Percentiles rank a stretch among this genome's conserved stretches.
Evolutionary conservation across 2,888 invertebrate species (phyloP).

Genomic region (Barypeithes pellucidus): DNA sequence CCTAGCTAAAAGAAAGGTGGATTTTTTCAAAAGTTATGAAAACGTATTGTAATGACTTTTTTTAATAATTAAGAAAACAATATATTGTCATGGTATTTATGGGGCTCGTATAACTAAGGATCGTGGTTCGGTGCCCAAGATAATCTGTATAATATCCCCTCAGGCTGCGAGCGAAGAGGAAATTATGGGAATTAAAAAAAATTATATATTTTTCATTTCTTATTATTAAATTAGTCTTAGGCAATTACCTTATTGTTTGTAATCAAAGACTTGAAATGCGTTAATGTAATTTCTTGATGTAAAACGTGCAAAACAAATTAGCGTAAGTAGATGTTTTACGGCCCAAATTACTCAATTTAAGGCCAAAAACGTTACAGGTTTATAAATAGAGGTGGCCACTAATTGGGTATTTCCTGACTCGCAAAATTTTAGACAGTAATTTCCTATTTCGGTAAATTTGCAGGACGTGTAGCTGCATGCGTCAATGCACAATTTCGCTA

Average conservation of each 20-base stretch:
- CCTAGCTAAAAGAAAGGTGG: too few species aligned
- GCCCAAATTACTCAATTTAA: conserved; percentile 14
- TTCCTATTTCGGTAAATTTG: conserved; percentile 18
- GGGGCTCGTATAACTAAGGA: too few species aligned
- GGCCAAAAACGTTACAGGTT: conserved; percentile 12
- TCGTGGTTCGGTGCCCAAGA: too few species aligned
- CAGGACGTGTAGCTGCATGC: not conserved
- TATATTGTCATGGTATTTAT: too few species aligned
- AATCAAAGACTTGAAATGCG: conserved; percentile 15
- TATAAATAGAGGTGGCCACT: conserved; percentile 16
- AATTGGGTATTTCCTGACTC: conserved; percentile 12
- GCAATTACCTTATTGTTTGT: conserved; percentile 1
- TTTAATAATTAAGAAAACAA: too few species aligned
- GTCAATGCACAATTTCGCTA: too few species aligned
- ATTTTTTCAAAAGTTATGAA: too few species aligned
- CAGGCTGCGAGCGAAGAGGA: too few species aligned
- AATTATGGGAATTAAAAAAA: too few species aligned
- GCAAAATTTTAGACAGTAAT: not conserved
- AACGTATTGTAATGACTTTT: too few species aligned
- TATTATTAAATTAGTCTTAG: not conserved
- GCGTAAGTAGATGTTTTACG: conserved; percentile 13
- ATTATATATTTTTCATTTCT: too few species aligned
- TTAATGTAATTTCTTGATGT: conserved; percentile 6
- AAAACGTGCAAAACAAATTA: conserved; percentile 18
- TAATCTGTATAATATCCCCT: too few species aligned